These are phyloP conservation scores for Cylloceria caligata DNA, from an alignment of 2,888 invertebrate species.

Conservation along the genomic window DNA sequence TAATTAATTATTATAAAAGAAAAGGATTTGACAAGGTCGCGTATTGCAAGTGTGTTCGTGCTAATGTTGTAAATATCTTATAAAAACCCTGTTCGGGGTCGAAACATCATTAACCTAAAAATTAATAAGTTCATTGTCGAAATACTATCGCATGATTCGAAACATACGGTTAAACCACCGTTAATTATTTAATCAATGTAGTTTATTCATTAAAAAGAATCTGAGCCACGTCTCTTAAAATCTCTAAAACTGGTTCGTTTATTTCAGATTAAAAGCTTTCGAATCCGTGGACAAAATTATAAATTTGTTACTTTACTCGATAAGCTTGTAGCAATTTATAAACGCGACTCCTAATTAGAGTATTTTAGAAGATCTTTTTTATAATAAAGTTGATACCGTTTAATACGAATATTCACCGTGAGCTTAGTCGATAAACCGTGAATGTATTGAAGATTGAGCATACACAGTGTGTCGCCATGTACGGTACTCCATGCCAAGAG, in stretches of 20 bases:
- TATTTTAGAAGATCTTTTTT: constrained; percentile 7
- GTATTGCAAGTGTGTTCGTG: no score
- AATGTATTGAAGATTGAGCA: constrained; percentile 5
- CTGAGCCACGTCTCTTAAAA: neutral
- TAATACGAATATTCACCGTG: constrained; percentile 18
- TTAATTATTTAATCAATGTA: neutral
- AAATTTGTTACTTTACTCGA: neutral
- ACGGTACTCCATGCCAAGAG: constrained; percentile 20
- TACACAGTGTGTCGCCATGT: constrained; percentile 18
- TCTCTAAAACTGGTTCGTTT: neutral
- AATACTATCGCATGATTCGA: no score
- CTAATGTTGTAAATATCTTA: no score
- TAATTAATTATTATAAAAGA: no score
- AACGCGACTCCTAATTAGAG: constrained; percentile 25
- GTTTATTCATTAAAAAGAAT: neutral
- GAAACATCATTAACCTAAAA: no score
- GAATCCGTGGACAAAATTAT: neutral
- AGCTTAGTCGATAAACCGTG: constrained; percentile 25
- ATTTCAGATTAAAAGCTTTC: neutral
- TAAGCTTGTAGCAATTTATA: constrained; percentile 19
- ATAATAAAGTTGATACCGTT: constrained; percentile 17
- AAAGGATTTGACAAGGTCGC: no score
- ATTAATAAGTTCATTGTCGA: no score
- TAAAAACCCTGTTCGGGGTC: no score
- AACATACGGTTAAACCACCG: no score